Percentiles rank a stretch among this genome's conserved stretches.
phyloP scores from a whole-genome alignment of 2,888 invertebrate genomes.

The Psylliodes chrysocephalus region DNA sequence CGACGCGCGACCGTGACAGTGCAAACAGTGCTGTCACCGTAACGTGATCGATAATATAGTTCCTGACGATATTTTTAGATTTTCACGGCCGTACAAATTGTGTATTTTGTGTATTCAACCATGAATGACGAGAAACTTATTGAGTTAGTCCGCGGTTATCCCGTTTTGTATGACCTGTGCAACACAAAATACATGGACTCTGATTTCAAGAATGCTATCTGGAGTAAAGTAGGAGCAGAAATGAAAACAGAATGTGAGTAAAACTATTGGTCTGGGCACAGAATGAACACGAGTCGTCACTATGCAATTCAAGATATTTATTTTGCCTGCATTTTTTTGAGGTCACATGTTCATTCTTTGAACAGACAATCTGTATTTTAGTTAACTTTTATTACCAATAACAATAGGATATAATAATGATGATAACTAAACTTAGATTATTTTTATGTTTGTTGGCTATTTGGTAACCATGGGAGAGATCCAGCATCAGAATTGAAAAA shows the following conservation, averaged over 20 bases:
- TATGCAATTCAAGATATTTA: too few species aligned
- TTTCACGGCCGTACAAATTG: not conserved
- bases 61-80: too few species aligned
- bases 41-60: too few species aligned
- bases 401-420: constrained; percentile 3
- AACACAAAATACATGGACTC: constrained; percentile 16
- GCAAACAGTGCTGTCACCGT: too few species aligned
- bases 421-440: not conserved
- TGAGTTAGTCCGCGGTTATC: not conserved
- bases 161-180: constrained; percentile 9
- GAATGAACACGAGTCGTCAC: too few species aligned
- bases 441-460: not conserved
- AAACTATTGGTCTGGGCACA: too few species aligned
- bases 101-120: not conserved
- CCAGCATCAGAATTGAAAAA: too few species aligned
- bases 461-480: too few species aligned
- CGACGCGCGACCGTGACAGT: too few species aligned
- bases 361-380: too few species aligned
- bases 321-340: too few species aligned
- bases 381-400: not conserved
- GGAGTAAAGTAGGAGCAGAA: constrained; percentile 9
- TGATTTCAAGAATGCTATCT: constrained; percentile 15
- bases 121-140: constrained; percentile 3
- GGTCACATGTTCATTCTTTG: too few species aligned
- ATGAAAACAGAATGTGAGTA: not conserved